phyloP scores from a whole-genome alignment of 2,797 vertebrate species.

The Nothura maculosa region DNA sequence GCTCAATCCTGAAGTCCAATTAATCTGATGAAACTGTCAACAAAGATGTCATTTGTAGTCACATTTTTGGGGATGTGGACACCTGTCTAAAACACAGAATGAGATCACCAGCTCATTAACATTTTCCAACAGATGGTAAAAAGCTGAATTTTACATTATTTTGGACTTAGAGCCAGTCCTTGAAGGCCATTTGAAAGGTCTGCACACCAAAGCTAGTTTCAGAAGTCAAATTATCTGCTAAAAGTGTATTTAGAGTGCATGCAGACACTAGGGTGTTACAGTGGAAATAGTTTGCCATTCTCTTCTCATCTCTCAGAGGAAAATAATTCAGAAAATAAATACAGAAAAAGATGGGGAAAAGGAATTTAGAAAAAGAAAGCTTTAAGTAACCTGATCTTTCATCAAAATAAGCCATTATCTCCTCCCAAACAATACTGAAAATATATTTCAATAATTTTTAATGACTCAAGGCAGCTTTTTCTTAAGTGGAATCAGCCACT shows the following conservation, averaged over 20 bases:
- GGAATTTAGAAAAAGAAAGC: not conserved
- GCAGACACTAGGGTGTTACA: not conserved
- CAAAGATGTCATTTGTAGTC: conserved; percentile 70
- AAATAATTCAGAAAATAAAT: not conserved
- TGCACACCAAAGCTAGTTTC: not conserved
- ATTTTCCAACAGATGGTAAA: conserved; percentile 80
- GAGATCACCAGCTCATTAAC: conserved; percentile 77
- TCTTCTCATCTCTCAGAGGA: not conserved
- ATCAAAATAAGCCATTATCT: not conserved
- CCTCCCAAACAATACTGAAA: too few relatives aligned
- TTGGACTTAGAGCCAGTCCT: conserved; percentile 43
- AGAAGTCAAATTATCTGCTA: not conserved
- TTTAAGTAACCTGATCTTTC: not conserved
- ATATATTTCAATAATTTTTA: not conserved
- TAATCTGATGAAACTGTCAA: conserved; percentile 72
- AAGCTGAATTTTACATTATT: conserved; percentile 40
- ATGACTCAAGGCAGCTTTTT: not conserved
- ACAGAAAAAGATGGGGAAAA: not conserved
- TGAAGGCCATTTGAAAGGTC: not conserved
- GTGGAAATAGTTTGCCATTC: not conserved
- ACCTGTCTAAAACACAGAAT: conserved; percentile 77
- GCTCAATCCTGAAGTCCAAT: conserved; percentile 57
- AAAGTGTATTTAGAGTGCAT: not conserved
- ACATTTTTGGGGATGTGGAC: conserved; percentile 70
- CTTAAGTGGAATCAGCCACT: accelerated